phyloP scores from a whole-genome alignment of 2,113 vertebrate species.

The Oenanthe oenanthe region DNA sequence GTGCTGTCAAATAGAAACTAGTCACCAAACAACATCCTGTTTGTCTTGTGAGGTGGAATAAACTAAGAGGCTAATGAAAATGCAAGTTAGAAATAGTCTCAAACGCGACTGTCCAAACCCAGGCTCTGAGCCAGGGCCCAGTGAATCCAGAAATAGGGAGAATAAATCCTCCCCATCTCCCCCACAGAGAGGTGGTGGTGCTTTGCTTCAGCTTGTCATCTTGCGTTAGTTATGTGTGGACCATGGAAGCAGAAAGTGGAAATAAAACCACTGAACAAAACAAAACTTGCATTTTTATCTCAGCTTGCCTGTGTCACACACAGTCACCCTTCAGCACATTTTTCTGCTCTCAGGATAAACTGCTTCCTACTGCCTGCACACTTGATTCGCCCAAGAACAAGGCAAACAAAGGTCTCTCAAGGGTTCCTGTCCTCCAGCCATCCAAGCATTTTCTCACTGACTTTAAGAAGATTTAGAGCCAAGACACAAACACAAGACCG shows the following conservation, averaged over 20 bases:
- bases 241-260: neutral
- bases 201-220: neutral
- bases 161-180: neutral
- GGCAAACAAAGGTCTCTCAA: neutral
- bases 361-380: neutral
- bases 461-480: neutral
- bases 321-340: neutral
- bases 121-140: neutral
- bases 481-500: neutral
- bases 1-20: neutral
- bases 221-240: neutral
- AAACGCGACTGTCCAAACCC: neutral
- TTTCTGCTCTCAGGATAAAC: neutral
- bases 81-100: neutral
- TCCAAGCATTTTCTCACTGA: neutral
- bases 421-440: neutral
- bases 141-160: neutral
- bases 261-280: neutral
- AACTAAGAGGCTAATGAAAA: neutral
- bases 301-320: neutral
- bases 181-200: neutral
- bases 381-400: neutral
- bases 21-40: neutral
- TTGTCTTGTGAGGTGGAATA: neutral
- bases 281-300: neutral